A percentile compares a stretch with the other conserved stretches of the same genome.
phyloP scores from a whole-genome alignment of 2,113 vertebrate genomes.

The Scopus umbretta region DNA sequence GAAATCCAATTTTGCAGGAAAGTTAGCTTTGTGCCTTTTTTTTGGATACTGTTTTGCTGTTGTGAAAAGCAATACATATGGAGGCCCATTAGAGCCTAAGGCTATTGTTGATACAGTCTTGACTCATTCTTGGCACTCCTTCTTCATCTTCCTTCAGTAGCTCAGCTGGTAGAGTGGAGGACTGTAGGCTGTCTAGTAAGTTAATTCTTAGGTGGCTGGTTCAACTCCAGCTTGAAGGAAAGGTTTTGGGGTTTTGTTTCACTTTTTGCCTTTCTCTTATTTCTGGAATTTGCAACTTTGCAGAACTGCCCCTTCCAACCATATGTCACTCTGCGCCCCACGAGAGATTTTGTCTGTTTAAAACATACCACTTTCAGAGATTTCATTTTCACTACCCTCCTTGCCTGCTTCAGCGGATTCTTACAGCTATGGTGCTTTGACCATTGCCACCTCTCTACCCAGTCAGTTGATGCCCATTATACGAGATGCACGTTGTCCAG shows the following conservation, averaged over 20 bases:
- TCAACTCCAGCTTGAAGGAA: conserved; percentile 29
- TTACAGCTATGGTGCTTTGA: background rate
- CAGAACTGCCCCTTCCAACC: background rate
- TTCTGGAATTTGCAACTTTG: background rate
- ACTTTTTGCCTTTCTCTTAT: background rate
- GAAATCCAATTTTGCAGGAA: background rate
- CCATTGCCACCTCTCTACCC: background rate
- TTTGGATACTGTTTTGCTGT: conserved; percentile 24
- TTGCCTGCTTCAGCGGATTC: background rate
- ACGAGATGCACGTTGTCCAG: background rate
- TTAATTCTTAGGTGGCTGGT: conserved; percentile 43
- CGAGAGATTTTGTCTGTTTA: background rate
- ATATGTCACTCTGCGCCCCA: too few relatives aligned
- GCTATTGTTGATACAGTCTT: conserved; percentile 50
- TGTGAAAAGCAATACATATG: conserved; percentile 53
- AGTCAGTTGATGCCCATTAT: background rate
- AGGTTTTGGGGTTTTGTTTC: background rate
- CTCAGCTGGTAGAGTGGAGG: conserved; percentile 89
- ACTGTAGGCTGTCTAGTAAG: conserved; percentile 71
- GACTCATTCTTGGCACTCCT: background rate
- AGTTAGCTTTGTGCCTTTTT: background rate
- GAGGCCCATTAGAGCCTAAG: conserved; percentile 32
- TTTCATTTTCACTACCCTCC: background rate
- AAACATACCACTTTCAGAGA: background rate
- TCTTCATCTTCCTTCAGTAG: conserved; percentile 77